A percentile compares a stretch with the other conserved stretches of the same genome.
These are phyloP conservation scores for Leptopilina drosophilae DNA, from an alignment of 2,888 invertebrate species.

Conservation along the genomic window DNA sequence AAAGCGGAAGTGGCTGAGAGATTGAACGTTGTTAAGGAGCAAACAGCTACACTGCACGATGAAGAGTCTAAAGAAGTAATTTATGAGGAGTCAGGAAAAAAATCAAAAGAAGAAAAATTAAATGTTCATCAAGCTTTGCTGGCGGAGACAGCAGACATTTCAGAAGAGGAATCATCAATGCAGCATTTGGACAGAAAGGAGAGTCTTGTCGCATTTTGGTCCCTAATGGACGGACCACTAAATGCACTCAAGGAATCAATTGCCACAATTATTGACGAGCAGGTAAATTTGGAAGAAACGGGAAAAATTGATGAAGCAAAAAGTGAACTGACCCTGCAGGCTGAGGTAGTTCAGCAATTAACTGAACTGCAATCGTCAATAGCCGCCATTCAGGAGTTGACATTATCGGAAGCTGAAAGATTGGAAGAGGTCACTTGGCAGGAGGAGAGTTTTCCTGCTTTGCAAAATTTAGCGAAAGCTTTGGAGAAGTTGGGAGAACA, in stretches of 20 bases:
- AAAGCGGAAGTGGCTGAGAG: slow-evolving; percentile 28
- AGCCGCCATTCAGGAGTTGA: slow-evolving; percentile 57
- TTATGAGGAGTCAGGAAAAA: not conserved
- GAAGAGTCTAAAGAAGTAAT: not conserved
- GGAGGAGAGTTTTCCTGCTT: slow-evolving; percentile 57
- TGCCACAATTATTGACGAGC: slow-evolving; percentile 64
- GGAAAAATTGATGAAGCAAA: slow-evolving; percentile 34
- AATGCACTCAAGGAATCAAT: slow-evolving; percentile 76
- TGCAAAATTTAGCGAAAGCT: slow-evolving; percentile 58
- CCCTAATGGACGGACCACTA: slow-evolving; percentile 65
- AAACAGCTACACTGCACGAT: slow-evolving; percentile 14
- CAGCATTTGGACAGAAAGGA: slow-evolving; percentile 46
- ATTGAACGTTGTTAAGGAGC: slow-evolving; percentile 3
- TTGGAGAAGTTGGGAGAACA: slow-evolving; percentile 58
- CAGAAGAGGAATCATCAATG: slow-evolving; percentile 44
- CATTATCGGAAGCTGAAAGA: slow-evolving; percentile 51
- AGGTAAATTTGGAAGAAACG: slow-evolving; percentile 48
- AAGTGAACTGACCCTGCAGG: slow-evolving; percentile 12
- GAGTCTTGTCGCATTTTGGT: slow-evolving; percentile 55
- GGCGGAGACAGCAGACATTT: slow-evolving; percentile 41
- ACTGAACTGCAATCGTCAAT: slow-evolving; percentile 57
- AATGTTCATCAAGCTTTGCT: not conserved
- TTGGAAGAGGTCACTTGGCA: slow-evolving; percentile 53
- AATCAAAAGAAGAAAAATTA: not conserved
- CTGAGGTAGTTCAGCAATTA: slow-evolving; percentile 54